phyloP scores from a whole-genome alignment of 2,888 invertebrate genomes.

The Osedax frankpressi region DNA sequence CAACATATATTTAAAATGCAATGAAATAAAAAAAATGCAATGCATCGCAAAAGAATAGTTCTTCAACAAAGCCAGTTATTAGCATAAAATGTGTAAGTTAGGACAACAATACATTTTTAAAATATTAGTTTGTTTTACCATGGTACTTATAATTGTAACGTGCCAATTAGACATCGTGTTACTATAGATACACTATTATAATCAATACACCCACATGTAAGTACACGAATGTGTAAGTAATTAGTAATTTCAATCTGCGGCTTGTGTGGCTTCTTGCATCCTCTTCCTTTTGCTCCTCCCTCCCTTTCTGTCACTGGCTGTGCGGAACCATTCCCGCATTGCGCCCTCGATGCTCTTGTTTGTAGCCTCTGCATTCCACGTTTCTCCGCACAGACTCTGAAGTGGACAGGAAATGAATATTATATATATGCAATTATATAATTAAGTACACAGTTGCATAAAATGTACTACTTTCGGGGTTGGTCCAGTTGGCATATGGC shows the following conservation, averaged over 20 bases:
- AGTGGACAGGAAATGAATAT: not conserved
- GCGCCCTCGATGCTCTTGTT: not conserved
- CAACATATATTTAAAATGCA: not conserved
- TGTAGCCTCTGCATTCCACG: not conserved
- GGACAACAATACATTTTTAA: not conserved
- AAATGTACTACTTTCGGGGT: not conserved
- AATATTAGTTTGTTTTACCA: not conserved
- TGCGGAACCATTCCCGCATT: slow-evolving; percentile 1
- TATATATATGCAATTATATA: too few relatives aligned
- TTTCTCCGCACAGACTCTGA: not conserved
- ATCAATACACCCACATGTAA: not conserved
- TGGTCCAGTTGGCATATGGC: not conserved
- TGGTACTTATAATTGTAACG: not conserved
- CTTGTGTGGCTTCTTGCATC: slow-evolving; percentile 1
- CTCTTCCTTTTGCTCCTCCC: not conserved
- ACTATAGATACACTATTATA: not conserved
- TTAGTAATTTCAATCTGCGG: not conserved
- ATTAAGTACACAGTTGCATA: not conserved
- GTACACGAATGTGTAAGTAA: not conserved
- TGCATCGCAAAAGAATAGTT: not conserved
- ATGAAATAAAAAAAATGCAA: slow-evolving; percentile 3
- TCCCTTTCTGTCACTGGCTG: not conserved
- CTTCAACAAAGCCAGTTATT: not conserved
- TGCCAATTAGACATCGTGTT: not conserved
- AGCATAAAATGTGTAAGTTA: not conserved